Evolutionary conservation across 2,888 invertebrate genomes (phyloP).

Genomic region (Stenichneumon culpator): DNA sequence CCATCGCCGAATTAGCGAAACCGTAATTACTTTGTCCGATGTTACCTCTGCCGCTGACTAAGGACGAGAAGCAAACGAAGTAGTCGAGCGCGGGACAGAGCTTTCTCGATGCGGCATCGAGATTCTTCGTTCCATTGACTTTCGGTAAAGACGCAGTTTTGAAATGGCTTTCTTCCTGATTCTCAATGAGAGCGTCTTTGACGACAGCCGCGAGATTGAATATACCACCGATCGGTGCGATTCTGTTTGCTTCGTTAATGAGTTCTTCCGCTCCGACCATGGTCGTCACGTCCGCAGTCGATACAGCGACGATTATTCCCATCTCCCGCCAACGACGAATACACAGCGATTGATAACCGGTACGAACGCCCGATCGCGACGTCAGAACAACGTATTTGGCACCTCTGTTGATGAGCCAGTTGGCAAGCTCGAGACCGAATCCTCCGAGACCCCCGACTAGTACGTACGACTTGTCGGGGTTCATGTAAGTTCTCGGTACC

Average conservation of each 20-base stretch:
- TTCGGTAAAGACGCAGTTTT: slow-evolving; percentile 94
- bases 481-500: slow-evolving; percentile 94
- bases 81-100: slow-evolving; percentile 94
- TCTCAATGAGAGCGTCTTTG: slow-evolving; percentile 94
- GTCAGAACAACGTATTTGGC: slow-evolving; percentile 94
- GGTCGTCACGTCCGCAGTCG: slow-evolving; percentile 83
- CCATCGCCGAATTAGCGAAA: slow-evolving; percentile 98
- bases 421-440: slow-evolving; percentile 97
- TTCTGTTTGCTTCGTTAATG: slow-evolving; percentile 81
- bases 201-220: slow-evolving; percentile 98
- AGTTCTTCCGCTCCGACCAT: slow-evolving; percentile 83
- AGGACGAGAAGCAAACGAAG: slow-evolving; percentile 98
- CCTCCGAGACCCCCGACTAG: slow-evolving; percentile 97
- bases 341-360: slow-evolving; percentile 96
- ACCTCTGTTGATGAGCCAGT: slow-evolving; percentile 95
- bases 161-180: slow-evolving; percentile 93
- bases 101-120: slow-evolving; percentile 93
- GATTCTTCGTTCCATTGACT: slow-evolving; percentile 92
- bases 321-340: slow-evolving; percentile 88
- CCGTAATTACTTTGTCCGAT: slow-evolving; percentile 99
- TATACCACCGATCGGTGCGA: slow-evolving; percentile 90
- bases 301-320: slow-evolving; percentile 85
- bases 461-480: slow-evolving; percentile 91
- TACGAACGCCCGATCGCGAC: slow-evolving; percentile 95
- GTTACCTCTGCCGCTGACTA: slow-evolving; percentile 98